Conservation (phyloP, 2,113 vertebrate genomes). For the Megalops atlanticus region DNA sequence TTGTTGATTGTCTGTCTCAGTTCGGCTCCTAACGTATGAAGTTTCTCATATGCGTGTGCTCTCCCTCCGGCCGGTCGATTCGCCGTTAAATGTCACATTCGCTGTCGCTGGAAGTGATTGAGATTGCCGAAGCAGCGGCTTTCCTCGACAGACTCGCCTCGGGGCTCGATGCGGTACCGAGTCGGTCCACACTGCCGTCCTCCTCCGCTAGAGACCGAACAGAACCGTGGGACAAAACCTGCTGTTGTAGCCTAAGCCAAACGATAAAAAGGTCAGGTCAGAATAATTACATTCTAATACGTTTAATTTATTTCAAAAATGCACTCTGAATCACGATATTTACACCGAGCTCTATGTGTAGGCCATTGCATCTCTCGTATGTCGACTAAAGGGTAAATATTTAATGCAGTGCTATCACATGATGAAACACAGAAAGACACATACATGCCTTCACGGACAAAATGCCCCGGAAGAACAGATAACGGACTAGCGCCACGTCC, state of each 20-base stretch:
- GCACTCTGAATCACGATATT: background rate
- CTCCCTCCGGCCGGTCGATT: constrained; percentile 40
- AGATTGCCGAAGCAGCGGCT: constrained; percentile 92
- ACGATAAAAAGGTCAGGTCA: constrained; percentile 8
- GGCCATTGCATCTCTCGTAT: background rate
- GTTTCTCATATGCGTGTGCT: constrained; percentile 41
- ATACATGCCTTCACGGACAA: background rate
- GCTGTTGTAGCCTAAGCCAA: constrained; percentile 89
- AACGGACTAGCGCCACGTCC: background rate
- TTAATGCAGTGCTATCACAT: background rate
- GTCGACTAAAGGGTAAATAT: background rate
- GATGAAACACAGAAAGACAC: background rate
- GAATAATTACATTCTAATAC: background rate
- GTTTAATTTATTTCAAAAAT: background rate
- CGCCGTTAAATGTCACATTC: constrained; percentile 93
- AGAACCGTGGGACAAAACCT: constrained; percentile 87
- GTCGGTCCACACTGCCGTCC: constrained; percentile 81
- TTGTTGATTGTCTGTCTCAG: constrained; percentile 65
- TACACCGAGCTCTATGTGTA: background rate
- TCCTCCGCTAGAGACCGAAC: constrained; percentile 83
- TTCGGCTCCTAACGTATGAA: constrained; percentile 57
- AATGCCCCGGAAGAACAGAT: background rate
- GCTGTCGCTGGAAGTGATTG: constrained; percentile 98
- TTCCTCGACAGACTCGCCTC: constrained; percentile 92
- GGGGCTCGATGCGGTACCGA: constrained; percentile 85